phyloP scores from a whole-genome alignment of 2,888 invertebrate genomes.

The Flabesymbios commensalis region DNA sequence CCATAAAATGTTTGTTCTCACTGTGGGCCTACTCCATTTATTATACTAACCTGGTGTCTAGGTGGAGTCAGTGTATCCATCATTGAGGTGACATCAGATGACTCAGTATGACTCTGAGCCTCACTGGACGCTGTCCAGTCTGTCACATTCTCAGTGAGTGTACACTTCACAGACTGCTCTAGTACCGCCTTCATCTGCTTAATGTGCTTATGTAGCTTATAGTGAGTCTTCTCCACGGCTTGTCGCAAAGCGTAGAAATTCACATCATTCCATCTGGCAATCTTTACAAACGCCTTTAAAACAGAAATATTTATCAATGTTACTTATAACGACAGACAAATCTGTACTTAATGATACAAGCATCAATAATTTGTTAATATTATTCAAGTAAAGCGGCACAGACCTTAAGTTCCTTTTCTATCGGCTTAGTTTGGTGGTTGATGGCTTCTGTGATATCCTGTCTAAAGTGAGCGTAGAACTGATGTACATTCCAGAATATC shows the following conservation, averaged over 20 bases:
- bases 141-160: conserved; percentile 16
- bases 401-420: conserved; percentile 84
- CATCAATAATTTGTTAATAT: not conserved
- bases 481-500: conserved; percentile 66
- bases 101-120: too few species aligned
- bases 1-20: too few species aligned
- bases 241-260: conserved; percentile 92
- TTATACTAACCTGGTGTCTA: too few species aligned
- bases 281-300: conserved; percentile 82
- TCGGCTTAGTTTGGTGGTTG: conserved; percentile 74
- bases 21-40: too few species aligned
- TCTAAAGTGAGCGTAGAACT: conserved; percentile 82
- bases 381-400: not conserved
- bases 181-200: conserved; percentile 70
- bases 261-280: conserved; percentile 91
- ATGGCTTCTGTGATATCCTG: conserved; percentile 71
- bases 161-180: conserved; percentile 16
- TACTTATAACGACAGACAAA: not conserved
- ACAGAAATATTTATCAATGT: not conserved
- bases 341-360: not conserved
- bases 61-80: too few species aligned
- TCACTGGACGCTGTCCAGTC: too few species aligned
- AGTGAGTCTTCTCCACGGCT: conserved; percentile 85
- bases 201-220: conserved; percentile 82
- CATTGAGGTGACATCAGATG: too few species aligned